These are phyloP conservation scores for Monopis laevigella DNA, from an alignment of 2,888 invertebrate species.

Conservation along the genomic window DNA sequence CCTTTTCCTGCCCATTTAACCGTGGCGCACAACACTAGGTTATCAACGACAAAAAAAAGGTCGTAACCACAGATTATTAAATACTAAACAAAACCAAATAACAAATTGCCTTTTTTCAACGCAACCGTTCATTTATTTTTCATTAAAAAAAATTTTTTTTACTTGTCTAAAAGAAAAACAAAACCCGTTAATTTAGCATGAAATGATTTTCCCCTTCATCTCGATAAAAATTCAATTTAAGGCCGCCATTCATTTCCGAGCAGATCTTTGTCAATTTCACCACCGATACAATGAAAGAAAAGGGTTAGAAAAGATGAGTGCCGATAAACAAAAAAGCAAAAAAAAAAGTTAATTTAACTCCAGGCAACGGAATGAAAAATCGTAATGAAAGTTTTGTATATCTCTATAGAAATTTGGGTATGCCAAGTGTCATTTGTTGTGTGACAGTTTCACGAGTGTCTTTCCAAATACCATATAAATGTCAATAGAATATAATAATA, in stretches of 20 bases:
- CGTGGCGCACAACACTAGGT: too few relatives aligned
- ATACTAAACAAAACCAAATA: too few relatives aligned
- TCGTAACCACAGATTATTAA: too few relatives aligned
- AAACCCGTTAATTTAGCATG: constrained; percentile 18
- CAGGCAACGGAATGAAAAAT: constrained; percentile 46
- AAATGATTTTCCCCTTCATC: constrained; percentile 34
- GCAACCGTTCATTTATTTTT: constrained; percentile 9
- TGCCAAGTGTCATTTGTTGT: too few relatives aligned
- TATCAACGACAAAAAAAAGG: too few relatives aligned
- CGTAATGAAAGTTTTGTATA: background rate
- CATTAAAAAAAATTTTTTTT: constrained; percentile 12
- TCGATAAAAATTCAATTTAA: constrained; percentile 65
- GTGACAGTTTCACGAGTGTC: too few relatives aligned
- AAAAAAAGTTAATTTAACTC: constrained; percentile 62
- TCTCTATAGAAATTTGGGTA: too few relatives aligned
- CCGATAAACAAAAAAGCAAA: constrained; percentile 50
- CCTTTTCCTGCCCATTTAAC: too few relatives aligned
- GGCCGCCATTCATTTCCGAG: constrained; percentile 36
- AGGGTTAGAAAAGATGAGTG: constrained; percentile 48
- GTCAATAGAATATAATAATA: too few relatives aligned
- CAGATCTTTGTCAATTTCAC: constrained; percentile 47
- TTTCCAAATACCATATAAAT: too few relatives aligned
- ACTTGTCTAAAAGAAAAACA: constrained; percentile 14
- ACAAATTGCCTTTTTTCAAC: too few relatives aligned
- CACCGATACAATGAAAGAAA: constrained; percentile 38